phyloP scores from a whole-genome alignment of 2,888 invertebrate species.

The Drosophila emarginata region DNA sequence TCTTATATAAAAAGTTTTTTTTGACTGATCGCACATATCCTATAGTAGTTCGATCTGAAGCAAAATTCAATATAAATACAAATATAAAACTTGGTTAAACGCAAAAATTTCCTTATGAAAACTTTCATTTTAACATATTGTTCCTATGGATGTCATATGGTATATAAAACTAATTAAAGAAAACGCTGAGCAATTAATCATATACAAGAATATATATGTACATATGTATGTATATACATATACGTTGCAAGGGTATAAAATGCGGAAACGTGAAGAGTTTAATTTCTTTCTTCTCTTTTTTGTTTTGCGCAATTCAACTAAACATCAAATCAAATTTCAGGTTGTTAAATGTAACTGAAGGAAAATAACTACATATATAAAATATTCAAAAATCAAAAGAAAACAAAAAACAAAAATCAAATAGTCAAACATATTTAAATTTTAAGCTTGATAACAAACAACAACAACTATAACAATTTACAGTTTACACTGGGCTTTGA shows the following conservation, averaged over 20 bases:
- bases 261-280: not conserved
- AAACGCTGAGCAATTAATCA: no score
- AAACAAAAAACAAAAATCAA: conserved; percentile 14
- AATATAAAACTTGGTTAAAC: not conserved
- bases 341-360: conserved; percentile 37
- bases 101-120: no score
- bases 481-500: conserved; percentile 81
- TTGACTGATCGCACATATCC: not conserved
- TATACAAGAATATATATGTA: not conserved
- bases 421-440: conserved; percentile 31
- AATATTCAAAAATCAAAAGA: conserved; percentile 22
- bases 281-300: not conserved
- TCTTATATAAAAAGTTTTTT: not conserved
- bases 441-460: conserved; percentile 59
- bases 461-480: conserved; percentile 75
- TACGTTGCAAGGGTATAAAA: not conserved
- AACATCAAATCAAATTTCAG: conserved; percentile 37
- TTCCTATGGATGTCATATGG: no score
- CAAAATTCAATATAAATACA: not conserved
- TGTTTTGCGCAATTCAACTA: conserved; percentile 25
- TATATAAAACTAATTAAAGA: no score
- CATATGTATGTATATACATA: not conserved
- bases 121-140: no score
- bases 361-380: conserved; percentile 3
- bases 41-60: not conserved